Evolutionary conservation across 2,888 invertebrate genomes (phyloP).

Genomic region (Rhingia rostrata): DNA sequence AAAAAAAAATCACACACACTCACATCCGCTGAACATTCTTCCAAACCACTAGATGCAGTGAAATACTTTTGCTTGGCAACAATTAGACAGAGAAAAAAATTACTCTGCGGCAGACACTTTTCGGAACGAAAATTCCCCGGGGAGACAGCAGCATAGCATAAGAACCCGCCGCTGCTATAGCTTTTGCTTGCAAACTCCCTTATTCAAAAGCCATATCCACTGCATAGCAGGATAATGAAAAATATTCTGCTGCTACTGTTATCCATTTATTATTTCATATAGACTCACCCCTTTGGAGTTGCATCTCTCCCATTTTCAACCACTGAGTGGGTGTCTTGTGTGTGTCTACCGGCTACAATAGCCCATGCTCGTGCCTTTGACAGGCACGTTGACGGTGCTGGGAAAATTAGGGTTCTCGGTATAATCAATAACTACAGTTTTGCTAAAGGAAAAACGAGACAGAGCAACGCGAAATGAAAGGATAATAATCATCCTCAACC

Average conservation of each 20-base stretch:
- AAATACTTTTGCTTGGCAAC: constrained; percentile 44
- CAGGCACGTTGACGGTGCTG: constrained; percentile 25
- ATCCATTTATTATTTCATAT: constrained; percentile 54
- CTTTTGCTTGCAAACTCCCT: constrained; percentile 37
- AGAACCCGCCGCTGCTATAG: neutral
- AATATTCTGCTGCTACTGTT: constrained; percentile 58
- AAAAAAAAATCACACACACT: constrained; percentile 3
- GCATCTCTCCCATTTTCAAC: constrained; percentile 13
- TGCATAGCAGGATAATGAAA: constrained; percentile 68
- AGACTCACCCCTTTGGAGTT: constrained; percentile 35
- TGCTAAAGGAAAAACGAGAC: neutral
- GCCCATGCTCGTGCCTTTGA: constrained; percentile 42
- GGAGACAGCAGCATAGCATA: constrained; percentile 21
- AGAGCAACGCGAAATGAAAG: constrained; percentile 2
- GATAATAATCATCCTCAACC: constrained; percentile 34
- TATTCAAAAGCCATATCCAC: constrained; percentile 53
- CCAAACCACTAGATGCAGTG: constrained; percentile 45
- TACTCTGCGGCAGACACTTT: constrained; percentile 66
- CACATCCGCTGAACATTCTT: constrained; percentile 25
- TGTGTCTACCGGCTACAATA: constrained; percentile 10
- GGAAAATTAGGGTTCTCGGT: constrained; percentile 72
- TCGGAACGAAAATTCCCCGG: constrained; percentile 49
- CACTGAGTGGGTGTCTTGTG: constrained; percentile 29
- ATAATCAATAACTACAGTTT: constrained; percentile 59
- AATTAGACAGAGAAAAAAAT: constrained; percentile 46